Evolutionary conservation across 2,888 invertebrate species (phyloP).

Genomic region (Aspidiotus rigidus): DNA sequence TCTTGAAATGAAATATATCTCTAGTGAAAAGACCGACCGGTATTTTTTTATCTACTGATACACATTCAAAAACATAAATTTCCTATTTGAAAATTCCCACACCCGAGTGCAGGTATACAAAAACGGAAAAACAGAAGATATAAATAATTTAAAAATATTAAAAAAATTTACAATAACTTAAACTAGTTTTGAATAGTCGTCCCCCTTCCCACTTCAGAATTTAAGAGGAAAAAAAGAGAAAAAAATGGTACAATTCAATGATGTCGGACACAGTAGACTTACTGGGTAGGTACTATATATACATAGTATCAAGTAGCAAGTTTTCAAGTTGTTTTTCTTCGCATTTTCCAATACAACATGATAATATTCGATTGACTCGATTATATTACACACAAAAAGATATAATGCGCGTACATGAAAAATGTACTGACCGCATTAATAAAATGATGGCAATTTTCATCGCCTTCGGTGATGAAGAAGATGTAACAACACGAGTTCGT

Average conservation of each 20-base stretch:
- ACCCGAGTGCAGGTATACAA: constrained; percentile 32
- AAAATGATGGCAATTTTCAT: constrained; percentile 1
- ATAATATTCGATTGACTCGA: not conserved
- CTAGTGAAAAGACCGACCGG: not conserved
- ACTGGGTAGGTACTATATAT: too few relatives aligned
- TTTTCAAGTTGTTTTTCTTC: not conserved
- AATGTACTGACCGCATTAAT: not conserved
- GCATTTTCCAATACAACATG: constrained; percentile 11
- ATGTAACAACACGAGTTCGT: not conserved
- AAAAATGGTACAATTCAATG: not conserved
- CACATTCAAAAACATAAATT: constrained; percentile 11
- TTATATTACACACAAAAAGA: not conserved
- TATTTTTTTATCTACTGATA: not conserved
- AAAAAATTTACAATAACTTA: constrained; percentile 34
- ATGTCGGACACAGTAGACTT: too few relatives aligned
- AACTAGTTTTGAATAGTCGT: constrained; percentile 27
- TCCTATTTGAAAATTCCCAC: constrained; percentile 26
- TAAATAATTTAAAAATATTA: constrained; percentile 34
- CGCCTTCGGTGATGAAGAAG: not conserved
- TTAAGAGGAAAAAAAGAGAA: too few relatives aligned
- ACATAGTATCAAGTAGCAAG: too few relatives aligned
- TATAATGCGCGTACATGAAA: not conserved
- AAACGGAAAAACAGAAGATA: constrained; percentile 33
- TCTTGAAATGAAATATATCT: not conserved
- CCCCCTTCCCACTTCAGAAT: constrained; percentile 16